A percentile compares a stretch with the other conserved stretches of the same genome.
Conservation (phyloP, 1,140 invertebrate species). For the Drosophila orena region DNA sequence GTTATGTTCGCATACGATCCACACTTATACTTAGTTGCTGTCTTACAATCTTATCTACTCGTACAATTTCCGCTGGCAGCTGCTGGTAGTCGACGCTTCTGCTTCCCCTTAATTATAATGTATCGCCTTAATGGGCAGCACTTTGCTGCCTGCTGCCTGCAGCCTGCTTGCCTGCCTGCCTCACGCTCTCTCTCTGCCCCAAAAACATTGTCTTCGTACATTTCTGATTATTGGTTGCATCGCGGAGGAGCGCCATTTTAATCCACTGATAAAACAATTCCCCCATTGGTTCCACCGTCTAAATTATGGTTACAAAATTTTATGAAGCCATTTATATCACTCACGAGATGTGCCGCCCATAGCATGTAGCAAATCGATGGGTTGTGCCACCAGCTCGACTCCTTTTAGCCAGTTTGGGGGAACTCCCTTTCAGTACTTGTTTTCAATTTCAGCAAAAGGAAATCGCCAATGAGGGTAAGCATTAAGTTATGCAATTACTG, state of each 20-base stretch:
- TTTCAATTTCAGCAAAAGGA: slow-evolving; percentile 64
- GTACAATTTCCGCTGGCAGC: slow-evolving; percentile 70
- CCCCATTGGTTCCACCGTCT: neutral
- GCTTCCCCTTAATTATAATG: slow-evolving; percentile 70
- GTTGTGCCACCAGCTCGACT: slow-evolving; percentile 19
- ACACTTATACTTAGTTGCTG: slow-evolving; percentile 49
- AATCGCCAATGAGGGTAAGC: slow-evolving; percentile 20
- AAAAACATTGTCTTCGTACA: slow-evolving; percentile 23
- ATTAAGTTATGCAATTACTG: slow-evolving; percentile 46
- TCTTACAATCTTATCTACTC: slow-evolving; percentile 66
- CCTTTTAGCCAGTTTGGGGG: slow-evolving; percentile 14
- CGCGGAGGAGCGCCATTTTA: slow-evolving; percentile 20
- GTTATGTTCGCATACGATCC: slow-evolving; percentile 43
- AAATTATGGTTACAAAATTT: slow-evolving; percentile 82
- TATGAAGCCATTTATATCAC: slow-evolving; percentile 83
- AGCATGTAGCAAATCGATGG: slow-evolving; percentile 60
- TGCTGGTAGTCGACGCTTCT: slow-evolving; percentile 46
- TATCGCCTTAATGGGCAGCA: slow-evolving; percentile 71
- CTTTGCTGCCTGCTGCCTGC: slow-evolving; percentile 57
- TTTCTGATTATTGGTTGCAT: slow-evolving; percentile 47
- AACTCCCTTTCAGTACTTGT: slow-evolving; percentile 56
- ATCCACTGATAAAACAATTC: slow-evolving; percentile 78
- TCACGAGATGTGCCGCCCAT: slow-evolving; percentile 50
- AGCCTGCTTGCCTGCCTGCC: too few species aligned
- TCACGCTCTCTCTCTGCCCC: slow-evolving; percentile 35